Evolutionary conservation across 2,113 vertebrate species (phyloP).

Genomic region (Cheilinus undulatus): DNA sequence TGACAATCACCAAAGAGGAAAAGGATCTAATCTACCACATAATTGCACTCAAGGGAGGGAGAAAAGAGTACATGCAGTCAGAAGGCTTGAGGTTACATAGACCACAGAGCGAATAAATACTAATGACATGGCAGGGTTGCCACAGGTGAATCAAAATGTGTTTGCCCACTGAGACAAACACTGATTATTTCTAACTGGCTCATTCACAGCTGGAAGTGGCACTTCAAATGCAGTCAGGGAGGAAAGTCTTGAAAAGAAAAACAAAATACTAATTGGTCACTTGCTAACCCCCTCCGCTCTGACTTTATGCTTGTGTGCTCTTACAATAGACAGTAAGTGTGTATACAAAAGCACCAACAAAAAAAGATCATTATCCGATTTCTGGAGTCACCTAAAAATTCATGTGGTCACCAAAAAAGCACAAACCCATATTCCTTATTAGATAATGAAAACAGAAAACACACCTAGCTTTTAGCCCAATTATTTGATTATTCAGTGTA

Average conservation of each 20-base stretch:
- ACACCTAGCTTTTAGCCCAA: no score
- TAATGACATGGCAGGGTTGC: background rate
- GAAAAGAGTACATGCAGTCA: slow-evolving; percentile 23
- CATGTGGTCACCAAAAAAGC: no score
- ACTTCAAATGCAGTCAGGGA: background rate
- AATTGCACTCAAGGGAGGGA: slow-evolving; percentile 25
- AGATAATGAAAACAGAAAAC: no score
- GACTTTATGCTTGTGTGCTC: background rate
- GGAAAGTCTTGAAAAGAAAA: background rate
- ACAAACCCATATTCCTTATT: no score
- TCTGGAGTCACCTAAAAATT: no score
- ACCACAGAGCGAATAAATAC: slow-evolving; percentile 50
- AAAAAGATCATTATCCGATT: no score
- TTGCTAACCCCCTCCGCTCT: background rate
- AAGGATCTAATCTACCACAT: slow-evolving; percentile 48
- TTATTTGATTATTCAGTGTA: no score
- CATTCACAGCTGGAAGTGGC: background rate
- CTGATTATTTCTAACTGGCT: slow-evolving; percentile 17
- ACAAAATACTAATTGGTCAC: background rate
- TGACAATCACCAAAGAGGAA: slow-evolving; percentile 52
- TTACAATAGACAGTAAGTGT: no score
- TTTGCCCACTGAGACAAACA: background rate
- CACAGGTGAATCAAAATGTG: slow-evolving; percentile 41
- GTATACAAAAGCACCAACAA: no score
- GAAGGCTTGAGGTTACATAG: slow-evolving; percentile 38